These are phyloP conservation scores for Lophius piscatorius DNA, from an alignment of 2,113 vertebrate species.

Conservation along the genomic window DNA sequence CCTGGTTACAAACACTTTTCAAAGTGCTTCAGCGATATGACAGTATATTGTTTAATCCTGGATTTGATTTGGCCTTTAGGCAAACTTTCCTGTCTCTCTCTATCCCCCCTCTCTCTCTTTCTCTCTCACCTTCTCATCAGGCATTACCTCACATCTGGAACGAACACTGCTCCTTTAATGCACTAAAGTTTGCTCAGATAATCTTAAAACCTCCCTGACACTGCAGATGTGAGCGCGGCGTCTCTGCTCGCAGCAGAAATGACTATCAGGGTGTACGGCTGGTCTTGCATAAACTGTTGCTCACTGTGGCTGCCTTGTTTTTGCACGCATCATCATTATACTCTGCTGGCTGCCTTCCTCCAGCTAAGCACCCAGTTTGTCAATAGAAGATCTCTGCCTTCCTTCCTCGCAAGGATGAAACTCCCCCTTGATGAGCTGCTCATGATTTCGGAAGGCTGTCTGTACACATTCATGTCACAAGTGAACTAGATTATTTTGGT, in stretches of 20 bases:
- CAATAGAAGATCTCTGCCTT: slow-evolving; percentile 30
- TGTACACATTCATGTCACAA: not conserved
- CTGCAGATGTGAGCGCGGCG: no score
- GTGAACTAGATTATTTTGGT: not conserved
- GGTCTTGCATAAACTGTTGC: slow-evolving; percentile 38
- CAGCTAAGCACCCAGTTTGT: slow-evolving; percentile 31
- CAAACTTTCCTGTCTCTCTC: no score
- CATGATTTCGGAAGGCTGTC: not conserved
- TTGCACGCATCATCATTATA: slow-evolving; percentile 29
- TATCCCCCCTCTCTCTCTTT: no score
- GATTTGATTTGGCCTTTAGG: not conserved
- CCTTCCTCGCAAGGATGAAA: not conserved
- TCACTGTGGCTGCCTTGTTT: slow-evolving; percentile 22
- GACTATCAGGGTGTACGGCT: slow-evolving; percentile 15
- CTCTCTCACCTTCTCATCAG: not conserved
- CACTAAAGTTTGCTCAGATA: no score
- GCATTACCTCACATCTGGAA: not conserved
- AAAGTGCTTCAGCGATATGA: not conserved
- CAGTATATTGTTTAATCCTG: not conserved
- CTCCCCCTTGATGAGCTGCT: not conserved
- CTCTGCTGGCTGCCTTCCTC: slow-evolving; percentile 39
- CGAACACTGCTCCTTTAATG: no score
- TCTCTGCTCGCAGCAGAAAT: slow-evolving; percentile 9
- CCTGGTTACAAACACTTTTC: no score
- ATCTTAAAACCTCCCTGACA: no score